Percentiles rank a stretch among this genome's conserved stretches.
Evolutionary conservation across 2,797 vertebrate genomes (phyloP).

Genomic region (Sebastes melanostomus): DNA sequence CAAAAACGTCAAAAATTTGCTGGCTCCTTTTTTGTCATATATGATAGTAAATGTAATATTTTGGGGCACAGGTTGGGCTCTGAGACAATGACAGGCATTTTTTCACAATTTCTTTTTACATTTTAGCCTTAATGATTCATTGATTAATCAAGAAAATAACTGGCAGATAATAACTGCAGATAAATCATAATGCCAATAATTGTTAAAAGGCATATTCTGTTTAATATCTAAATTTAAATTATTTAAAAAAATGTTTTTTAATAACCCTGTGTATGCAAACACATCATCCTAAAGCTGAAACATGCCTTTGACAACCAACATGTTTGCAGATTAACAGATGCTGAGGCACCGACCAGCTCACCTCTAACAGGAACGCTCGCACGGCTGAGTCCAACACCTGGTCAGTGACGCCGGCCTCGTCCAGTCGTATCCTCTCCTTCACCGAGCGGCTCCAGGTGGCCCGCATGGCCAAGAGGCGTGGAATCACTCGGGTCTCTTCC

Average conservation of each 20-base stretch:
- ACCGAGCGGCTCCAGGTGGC: slow-evolving; percentile 94
- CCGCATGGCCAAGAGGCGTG: slow-evolving; percentile 89
- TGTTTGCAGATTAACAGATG: not conserved
- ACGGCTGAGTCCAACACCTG: slow-evolving; percentile 93
- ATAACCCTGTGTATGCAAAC: not conserved
- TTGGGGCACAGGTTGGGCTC: too few species aligned
- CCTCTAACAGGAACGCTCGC: slow-evolving; percentile 91
- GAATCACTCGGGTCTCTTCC: slow-evolving; percentile 93
- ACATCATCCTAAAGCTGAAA: not conserved
- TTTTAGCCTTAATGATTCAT: not conserved
- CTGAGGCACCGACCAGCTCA: slow-evolving; percentile 66
- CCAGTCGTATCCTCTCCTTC: slow-evolving; percentile 91
- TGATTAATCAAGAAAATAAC: not conserved
- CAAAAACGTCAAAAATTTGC: not conserved
- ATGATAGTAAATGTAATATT: not conserved
- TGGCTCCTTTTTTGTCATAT: not conserved
- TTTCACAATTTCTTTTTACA: not conserved
- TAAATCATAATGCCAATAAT: not conserved
- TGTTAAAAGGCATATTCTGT: not conserved
- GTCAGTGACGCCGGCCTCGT: slow-evolving; percentile 93
- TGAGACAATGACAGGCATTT: not conserved
- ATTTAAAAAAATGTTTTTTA: not conserved
- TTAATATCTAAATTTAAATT: not conserved
- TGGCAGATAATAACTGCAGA: not conserved
- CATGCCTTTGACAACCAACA: not conserved